Base-by-base conservation (phyloP, 2,888 invertebrate species). In the Idaea aversata region DNA sequence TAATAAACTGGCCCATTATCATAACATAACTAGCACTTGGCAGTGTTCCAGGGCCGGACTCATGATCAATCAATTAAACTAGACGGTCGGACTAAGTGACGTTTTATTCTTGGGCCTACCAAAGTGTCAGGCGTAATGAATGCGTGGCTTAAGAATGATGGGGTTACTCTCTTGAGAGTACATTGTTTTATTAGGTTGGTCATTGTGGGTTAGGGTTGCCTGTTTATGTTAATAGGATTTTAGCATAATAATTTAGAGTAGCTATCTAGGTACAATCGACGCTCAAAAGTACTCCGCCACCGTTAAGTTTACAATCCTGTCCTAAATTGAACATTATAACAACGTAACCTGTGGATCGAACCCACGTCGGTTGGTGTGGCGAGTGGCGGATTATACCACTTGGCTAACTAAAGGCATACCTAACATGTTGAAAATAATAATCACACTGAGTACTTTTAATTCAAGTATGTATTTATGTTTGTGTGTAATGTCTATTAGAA, bases 61-160 rank as follows among this genome's bases (percentile, higher is more conserved):
- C 58, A 57, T 71, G 68, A 74, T 74, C 74, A 66, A 74, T 74
- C 74, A 74, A 74, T 74, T 74, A 74, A 35, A 67, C 65, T 67
- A 68, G 72, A 70, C 71, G 69, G 66, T 63, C 58, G 57, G 63
- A 71, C 72, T 72, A 70, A 74, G 72, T 74, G 70, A 67, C 65
- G 70, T 67, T 70, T 70, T 68, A 68, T 70, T 58, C 63, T 69
- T 67, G 70, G 68, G 65, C 36, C n/a, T 66, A 68, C 69, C 67
- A 65, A 64, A 65, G 67, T 63, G 69, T 64, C 72, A 69, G 70
- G 65, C 65, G 65, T 70, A 72, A 73, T 70, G 62, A 72, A 73
- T 72, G 69, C 69, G 63, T 65, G 67, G 65, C 72, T 65, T 59
- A 70, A 68, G 67, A 70, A 62, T 62, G 66, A 67, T 69, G 47